A percentile compares a stretch with the other conserved stretches of the same genome.
These are phyloP conservation scores for Hirtodrosophila alboralis DNA, from an alignment of 2,888 invertebrate genomes.

Conservation along the genomic window DNA sequence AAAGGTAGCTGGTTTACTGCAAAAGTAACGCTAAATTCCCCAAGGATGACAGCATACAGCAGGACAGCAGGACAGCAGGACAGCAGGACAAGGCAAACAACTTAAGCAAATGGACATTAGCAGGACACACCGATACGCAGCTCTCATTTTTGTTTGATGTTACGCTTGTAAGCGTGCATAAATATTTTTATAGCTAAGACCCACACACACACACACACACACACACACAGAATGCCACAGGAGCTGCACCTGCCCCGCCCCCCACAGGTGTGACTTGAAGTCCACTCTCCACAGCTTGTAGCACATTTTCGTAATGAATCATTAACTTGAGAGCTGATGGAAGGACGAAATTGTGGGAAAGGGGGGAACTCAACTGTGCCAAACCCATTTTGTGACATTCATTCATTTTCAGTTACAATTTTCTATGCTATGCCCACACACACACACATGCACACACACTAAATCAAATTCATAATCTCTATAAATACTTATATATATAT, in stretches of 20 bases:
- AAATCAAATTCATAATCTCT: slow-evolving; percentile 3
- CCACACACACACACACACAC: slow-evolving; percentile 18
- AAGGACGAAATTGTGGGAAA: no score
- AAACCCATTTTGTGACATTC: slow-evolving; percentile 39
- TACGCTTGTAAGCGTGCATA: slow-evolving; percentile 38
- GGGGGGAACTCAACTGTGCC: slow-evolving; percentile 21
- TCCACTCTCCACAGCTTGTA: slow-evolving; percentile 23
- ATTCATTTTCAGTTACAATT: slow-evolving; percentile 4
- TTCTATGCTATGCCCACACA: slow-evolving; percentile 4
- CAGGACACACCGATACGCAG: slow-evolving; percentile 24
- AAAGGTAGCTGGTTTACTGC: slow-evolving; percentile 31
- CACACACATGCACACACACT: background rate
- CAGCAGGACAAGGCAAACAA: slow-evolving; percentile 40
- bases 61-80: slow-evolving; percentile 23
- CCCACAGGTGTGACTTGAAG: slow-evolving; percentile 48
- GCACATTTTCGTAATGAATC: slow-evolving; percentile 67
- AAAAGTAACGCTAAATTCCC: slow-evolving; percentile 50
- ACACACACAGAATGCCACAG: slow-evolving; percentile 4
- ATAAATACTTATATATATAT: background rate
- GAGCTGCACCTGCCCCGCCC: slow-evolving; percentile 50
- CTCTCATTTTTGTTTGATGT: slow-evolving; percentile 24
- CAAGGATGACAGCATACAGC: slow-evolving; percentile 51
- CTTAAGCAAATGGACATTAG: slow-evolving; percentile 57
- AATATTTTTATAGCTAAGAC: slow-evolving; percentile 59
- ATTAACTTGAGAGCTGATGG: slow-evolving; percentile 22